phyloP scores from a whole-genome alignment of 37 sponge, comb jelly and placozoan species.

The Aphrocallistes beatrix region DNA sequence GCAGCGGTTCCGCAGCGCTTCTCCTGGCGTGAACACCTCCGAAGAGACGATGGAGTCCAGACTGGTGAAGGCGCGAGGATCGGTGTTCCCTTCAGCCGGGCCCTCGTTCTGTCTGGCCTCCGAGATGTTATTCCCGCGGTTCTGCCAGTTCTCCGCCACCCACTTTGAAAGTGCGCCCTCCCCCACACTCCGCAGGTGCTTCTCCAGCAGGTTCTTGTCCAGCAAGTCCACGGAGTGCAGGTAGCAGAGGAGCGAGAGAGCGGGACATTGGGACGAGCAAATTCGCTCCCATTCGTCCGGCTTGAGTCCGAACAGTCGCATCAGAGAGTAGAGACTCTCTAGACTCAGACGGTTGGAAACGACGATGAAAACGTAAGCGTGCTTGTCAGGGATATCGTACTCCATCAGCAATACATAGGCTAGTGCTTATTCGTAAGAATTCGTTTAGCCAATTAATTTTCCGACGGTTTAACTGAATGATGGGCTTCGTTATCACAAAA shows the following conservation, averaged over 20 bases:
- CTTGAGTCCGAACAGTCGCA: background rate
- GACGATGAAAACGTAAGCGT: background rate
- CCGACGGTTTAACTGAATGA: too few relatives aligned
- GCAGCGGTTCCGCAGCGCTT: background rate
- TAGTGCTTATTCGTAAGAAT: too few relatives aligned
- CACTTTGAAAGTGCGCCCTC: background rate
- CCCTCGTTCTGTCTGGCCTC: too few relatives aligned
- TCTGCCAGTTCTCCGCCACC: background rate
- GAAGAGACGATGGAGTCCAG: background rate
- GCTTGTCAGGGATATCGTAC: slow-evolving; percentile 1
- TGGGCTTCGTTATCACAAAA: too few relatives aligned
- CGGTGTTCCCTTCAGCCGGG: background rate
- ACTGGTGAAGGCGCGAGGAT: background rate
- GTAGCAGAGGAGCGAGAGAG: background rate
- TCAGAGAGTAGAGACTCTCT: slow-evolving; percentile 11
- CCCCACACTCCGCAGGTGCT: slow-evolving; percentile 1
- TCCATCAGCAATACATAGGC: too few relatives aligned
- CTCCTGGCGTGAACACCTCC: background rate
- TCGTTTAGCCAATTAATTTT: too few relatives aligned
- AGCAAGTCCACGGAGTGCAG: background rate
- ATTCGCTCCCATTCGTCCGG: background rate
- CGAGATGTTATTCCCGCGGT: background rate
- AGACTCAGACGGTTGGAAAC: background rate
- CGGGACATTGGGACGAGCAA: background rate
- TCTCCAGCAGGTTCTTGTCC: background rate